Conservation (phyloP, 2,113 vertebrate species). For the Spheniscus mendiculus region DNA sequence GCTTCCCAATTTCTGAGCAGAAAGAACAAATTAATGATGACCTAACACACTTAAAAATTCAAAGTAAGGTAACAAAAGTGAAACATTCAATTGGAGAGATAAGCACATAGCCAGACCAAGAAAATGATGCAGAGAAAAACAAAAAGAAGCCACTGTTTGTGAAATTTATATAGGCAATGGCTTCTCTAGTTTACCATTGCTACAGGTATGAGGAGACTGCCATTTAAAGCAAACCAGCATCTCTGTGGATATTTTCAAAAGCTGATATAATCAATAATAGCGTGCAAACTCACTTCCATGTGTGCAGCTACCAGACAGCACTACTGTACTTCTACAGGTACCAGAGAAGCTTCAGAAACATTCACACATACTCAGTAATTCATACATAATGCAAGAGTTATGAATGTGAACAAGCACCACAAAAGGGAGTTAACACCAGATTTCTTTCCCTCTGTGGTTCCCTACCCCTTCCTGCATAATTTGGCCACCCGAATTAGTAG, state of each 20-base stretch:
- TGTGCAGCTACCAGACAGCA: neutral
- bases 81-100: neutral
- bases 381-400: neutral
- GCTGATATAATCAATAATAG: neutral
- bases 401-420: neutral
- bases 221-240: neutral
- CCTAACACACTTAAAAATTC: neutral
- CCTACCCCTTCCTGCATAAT: neutral
- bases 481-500: neutral
- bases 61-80: neutral
- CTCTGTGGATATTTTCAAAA: neutral
- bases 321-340: neutral
- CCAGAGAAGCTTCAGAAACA: neutral
- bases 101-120: neutral
- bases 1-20: neutral
- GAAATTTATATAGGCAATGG: neutral
- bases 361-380: neutral
- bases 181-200: neutral
- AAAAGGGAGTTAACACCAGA: neutral
- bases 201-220: neutral
- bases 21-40: neutral
- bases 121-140: neutral
- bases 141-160: neutral
- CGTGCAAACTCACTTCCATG: neutral
- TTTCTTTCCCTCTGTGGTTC: neutral